Percentiles rank a stretch among this genome's conserved stretches.
phyloP scores from a whole-genome alignment of 2,797 vertebrate species.

The Poecilia velifera region DNA sequence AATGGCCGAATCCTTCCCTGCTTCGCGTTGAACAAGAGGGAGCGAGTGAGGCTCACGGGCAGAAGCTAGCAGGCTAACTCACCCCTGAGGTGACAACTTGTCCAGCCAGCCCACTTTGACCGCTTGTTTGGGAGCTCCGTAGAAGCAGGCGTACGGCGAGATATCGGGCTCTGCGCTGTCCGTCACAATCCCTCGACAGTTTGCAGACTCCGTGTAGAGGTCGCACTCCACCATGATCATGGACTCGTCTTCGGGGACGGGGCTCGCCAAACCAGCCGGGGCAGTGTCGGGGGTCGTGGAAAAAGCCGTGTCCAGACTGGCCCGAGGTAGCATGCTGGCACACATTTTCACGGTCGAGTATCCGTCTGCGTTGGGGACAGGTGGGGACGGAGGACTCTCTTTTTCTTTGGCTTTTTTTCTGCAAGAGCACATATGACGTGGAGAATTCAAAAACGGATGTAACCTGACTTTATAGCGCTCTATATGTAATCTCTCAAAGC shows the following conservation, averaged over 20 bases:
- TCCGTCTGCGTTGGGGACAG: slow-evolving; percentile 40
- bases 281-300: slow-evolving; percentile 4
- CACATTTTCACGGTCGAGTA: slow-evolving; percentile 75
- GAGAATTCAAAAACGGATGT: neutral
- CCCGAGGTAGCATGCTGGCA: slow-evolving; percentile 21
- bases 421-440: neutral
- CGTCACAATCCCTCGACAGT: slow-evolving; percentile 26
- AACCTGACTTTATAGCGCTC: neutral
- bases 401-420: slow-evolving; percentile 53
- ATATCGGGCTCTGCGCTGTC: slow-evolving; percentile 73
- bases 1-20: neutral
- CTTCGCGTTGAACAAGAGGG: too few species aligned
- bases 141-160: slow-evolving; percentile 96
- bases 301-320: slow-evolving; percentile 18
- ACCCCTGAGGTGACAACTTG: slow-evolving; percentile 97
- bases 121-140: slow-evolving; percentile 78
- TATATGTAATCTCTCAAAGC: neutral
- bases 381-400: neutral
- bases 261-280: slow-evolving; percentile 6
- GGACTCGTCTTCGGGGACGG: slow-evolving; percentile 23
- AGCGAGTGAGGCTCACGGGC: too few species aligned
- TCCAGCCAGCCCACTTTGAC: slow-evolving; percentile 93
- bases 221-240: slow-evolving; percentile 65
- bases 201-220: slow-evolving; percentile 60
- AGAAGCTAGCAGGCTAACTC: slow-evolving; percentile 41